A percentile compares a stretch with the other conserved stretches of the same genome.
Evolutionary conservation across 2,888 invertebrate species (phyloP).

Genomic region (Capitulum mitella): DNA sequence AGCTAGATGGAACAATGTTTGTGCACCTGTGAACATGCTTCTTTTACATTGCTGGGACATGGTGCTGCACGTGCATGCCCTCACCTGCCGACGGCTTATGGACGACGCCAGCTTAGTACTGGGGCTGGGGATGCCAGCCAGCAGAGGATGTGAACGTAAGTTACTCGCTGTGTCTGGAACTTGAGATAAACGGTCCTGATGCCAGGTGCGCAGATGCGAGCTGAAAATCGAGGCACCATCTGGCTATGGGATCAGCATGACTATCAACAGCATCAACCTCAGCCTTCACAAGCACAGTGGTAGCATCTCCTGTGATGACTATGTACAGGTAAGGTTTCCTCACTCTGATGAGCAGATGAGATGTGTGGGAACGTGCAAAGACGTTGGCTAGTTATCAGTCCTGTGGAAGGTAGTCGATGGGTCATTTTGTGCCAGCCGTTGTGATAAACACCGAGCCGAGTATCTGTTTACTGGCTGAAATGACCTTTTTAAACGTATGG

Average conservation of each 20-base stretch:
- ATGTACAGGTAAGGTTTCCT: neutral
- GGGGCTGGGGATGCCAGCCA: neutral
- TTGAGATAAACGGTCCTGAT: neutral
- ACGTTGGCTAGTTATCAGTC: no score
- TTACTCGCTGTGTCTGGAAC: neutral
- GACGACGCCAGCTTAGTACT: neutral
- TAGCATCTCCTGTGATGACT: neutral
- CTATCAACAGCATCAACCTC: conserved; percentile 11
- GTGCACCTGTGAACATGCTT: no score
- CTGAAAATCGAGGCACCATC: neutral
- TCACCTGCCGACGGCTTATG: neutral
- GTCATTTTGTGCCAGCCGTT: no score
- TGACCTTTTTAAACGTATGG: no score
- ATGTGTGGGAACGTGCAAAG: no score
- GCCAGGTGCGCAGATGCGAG: neutral
- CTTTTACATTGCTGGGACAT: neutral
- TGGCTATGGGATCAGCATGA: neutral
- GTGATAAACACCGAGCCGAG: no score
- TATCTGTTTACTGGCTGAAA: no score
- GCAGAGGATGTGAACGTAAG: no score
- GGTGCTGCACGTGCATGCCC: neutral
- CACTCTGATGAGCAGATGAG: no score
- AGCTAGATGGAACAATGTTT: no score
- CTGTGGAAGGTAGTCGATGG: no score
- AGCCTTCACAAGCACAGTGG: neutral